Conservation (phyloP, 1,140 invertebrate genomes). For the Drosophila bocqueti region DNA sequence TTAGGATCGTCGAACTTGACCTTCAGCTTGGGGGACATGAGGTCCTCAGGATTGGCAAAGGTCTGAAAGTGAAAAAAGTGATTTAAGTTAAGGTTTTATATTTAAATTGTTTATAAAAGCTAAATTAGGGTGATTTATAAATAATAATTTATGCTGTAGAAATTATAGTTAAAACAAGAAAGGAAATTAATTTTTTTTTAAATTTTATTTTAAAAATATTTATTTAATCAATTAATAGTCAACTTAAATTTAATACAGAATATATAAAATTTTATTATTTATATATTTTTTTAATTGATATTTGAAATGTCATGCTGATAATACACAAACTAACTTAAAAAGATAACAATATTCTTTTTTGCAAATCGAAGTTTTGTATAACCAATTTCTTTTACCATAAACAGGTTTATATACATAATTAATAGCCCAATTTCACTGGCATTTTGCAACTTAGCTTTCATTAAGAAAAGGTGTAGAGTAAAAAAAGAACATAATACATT, state of each 20-base stretch:
- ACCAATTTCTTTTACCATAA: neutral
- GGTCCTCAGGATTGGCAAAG: conserved; percentile 88
- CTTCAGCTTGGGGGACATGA: conserved; percentile 82
- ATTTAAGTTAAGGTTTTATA: neutral
- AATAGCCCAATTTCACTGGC: conserved; percentile 2
- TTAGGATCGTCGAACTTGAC: conserved; percentile 86
- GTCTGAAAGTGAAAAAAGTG: conserved; percentile 84
- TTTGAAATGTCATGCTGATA: conserved; percentile 4
- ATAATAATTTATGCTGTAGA: too few species aligned
- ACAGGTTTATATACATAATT: conserved; percentile 4
- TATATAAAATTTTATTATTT: neutral
- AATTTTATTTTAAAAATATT: too few species aligned
- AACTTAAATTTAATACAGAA: neutral
- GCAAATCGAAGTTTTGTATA: neutral
- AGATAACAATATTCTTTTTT: neutral
- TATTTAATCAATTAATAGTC: neutral
- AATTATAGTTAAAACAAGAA: too few species aligned
- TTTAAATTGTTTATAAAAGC: too few species aligned
- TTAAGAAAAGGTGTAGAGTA: neutral
- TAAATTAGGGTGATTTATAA: too few species aligned
- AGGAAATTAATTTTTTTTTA: too few species aligned
- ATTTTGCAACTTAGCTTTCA: neutral
- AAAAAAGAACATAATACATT: neutral
- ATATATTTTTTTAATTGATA: too few species aligned
- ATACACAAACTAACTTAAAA: neutral